Evolutionary conservation across 1,140 invertebrate genomes (phyloP), one percentile per base, ranked within the genome.

Genomic region (Apocrypta bakeri): DNA sequence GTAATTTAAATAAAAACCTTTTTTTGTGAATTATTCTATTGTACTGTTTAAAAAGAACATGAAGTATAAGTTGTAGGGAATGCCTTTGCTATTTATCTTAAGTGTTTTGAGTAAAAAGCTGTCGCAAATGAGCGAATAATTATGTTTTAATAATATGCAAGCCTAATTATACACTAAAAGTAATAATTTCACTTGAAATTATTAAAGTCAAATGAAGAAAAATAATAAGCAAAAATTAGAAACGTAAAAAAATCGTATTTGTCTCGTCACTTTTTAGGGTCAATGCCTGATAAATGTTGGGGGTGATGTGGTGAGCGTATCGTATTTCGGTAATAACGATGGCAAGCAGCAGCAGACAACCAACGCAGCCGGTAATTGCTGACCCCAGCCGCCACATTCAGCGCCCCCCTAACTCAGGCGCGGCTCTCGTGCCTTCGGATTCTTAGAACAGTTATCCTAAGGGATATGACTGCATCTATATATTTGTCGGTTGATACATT

Each of bases 241-340:
- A 25, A 66, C 14, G 11, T 64, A 76, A 7, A n/a, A 25, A n/a
- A 29, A 9, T 21, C 29, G 25, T 14, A 6, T 76, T 76, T 63
- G 56, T 25, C 37, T 63, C n/a, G 56, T 31, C 6, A 71, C 84
- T 77, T 93, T 94, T 73, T 92, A 97, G 96, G 96, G 96, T 76
- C 97, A 98, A 90, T 99, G 98, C 93, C 93, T 99, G 84, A 96
- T 99, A 83, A 98, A 98, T 85, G 97, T 99, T 9, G 97, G 97
- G 63, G 98, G 98, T 25, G 98, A 99, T 91, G 97, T 97, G 1
- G 98, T 99, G 17, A 94, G 94, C 79, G 95, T 96, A 25, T 93
- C 94, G 14, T 93, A 94, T 87, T 91, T 90, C 84, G 90, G 90
- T 14, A 89, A 90, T 24, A 91, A 92, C 14, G 90, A 89, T 4